Evolutionary conservation across 2,888 invertebrate species (phyloP).

Genomic region (Adineta ricciae): DNA sequence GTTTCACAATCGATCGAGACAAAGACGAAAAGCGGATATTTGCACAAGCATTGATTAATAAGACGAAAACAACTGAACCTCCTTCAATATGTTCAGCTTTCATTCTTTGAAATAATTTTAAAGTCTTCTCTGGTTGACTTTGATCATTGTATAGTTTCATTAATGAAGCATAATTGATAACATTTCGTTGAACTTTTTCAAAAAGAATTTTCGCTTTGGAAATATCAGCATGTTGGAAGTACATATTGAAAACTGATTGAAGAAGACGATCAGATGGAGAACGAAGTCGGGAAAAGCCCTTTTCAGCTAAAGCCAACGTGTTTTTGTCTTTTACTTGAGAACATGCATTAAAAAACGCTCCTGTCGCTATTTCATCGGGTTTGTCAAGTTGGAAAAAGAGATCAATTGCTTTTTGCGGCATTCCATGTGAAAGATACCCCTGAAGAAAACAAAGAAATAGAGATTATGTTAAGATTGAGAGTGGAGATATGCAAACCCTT

Average conservation of each 20-base stretch:
- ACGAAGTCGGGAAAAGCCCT: not conserved
- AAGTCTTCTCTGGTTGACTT: not conserved
- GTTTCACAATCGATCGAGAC: not conserved
- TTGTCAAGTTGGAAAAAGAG: not conserved
- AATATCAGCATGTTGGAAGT: not conserved
- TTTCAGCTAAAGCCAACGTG: not conserved
- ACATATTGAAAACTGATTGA: not conserved
- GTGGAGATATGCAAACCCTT: not conserved
- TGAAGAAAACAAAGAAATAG: not conserved
- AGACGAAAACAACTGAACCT: not conserved
- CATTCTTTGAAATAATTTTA: conserved; percentile 18
- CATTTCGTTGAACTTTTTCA: not conserved
- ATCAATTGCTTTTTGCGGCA: not conserved
- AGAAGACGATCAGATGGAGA: not conserved
- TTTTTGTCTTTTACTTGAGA: not conserved
- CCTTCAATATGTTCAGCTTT: not conserved
- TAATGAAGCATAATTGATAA: not conserved
- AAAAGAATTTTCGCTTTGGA: not conserved
- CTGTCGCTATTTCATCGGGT: not conserved
- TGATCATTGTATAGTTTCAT: not conserved
- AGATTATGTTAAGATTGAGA: not conserved
- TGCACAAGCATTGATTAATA: not conserved
- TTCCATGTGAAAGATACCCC: not conserved
- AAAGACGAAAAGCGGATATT: not conserved
- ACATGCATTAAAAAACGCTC: not conserved